phyloP scores from a whole-genome alignment of 1,140 invertebrate species.

The Ditylenchus dipsaci region DNA sequence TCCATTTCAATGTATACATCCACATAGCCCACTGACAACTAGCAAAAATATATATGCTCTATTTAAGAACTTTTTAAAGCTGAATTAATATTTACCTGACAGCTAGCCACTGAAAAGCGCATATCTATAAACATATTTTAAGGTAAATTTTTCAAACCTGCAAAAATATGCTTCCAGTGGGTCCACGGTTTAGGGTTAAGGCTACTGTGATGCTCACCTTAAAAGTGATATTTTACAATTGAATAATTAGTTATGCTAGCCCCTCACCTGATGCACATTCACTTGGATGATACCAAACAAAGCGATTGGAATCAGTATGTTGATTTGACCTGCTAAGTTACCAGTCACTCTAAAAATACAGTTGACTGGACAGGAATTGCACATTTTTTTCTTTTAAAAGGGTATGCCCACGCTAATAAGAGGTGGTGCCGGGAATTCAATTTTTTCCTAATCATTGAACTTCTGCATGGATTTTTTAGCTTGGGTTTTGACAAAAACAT shows the following conservation, averaged over 20 bases:
- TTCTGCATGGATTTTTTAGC: too few species aligned
- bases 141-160: constrained; percentile 22
- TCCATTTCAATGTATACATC: constrained; percentile 58
- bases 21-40: constrained; percentile 47
- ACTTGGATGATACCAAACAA: constrained; percentile 54
- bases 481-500: too few species aligned
- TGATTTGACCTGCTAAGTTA: constrained; percentile 54
- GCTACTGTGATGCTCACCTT: constrained; percentile 37
- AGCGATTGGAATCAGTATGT: constrained; percentile 51
- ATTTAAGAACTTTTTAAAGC: too few species aligned
- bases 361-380: neutral
- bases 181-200: constrained; percentile 39
- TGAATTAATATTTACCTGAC: constrained; percentile 10
- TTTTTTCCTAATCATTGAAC: too few species aligned
- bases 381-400: too few species aligned
- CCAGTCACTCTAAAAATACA: constrained; percentile 50
- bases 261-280: constrained; percentile 55
- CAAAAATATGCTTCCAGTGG: constrained; percentile 40
- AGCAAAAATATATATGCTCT: constrained; percentile 9
- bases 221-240: neutral
- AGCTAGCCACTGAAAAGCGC: neutral
- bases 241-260: neutral
- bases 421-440: too few species aligned
- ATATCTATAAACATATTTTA: neutral
- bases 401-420: too few species aligned